A percentile compares a stretch with the other conserved stretches of the same genome.
Evolutionary conservation across 2,113 vertebrate genomes (phyloP).

Genomic region (Tragelaphus strepsiceros): DNA sequence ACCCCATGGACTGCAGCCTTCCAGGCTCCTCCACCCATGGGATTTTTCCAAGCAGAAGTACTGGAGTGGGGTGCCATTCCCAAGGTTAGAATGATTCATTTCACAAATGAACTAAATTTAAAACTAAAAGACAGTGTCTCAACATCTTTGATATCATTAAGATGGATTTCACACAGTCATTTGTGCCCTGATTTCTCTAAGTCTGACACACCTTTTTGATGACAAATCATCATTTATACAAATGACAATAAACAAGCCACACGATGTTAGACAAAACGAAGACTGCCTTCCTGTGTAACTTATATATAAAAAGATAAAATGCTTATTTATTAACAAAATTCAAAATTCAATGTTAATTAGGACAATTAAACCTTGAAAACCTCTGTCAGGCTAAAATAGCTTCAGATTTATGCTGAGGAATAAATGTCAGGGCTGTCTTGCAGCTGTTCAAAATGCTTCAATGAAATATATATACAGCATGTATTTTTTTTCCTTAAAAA

Average conservation of each 20-base stretch:
- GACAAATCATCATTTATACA: neutral
- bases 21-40: too few relatives aligned
- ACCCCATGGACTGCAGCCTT: too few relatives aligned
- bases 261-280: neutral
- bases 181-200: neutral
- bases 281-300: neutral
- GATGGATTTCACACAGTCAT: neutral
- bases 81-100: neutral
- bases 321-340: neutral
- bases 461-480: neutral
- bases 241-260: neutral
- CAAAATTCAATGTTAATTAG: conserved; percentile 43
- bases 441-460: neutral
- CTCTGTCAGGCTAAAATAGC: neutral
- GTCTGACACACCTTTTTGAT: neutral
- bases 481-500: neutral
- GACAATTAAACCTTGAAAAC: conserved; percentile 17
- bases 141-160: neutral
- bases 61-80: neutral
- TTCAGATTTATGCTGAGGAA: neutral
- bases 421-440: neutral
- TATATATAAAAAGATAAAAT: neutral
- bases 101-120: conserved; percentile 1
- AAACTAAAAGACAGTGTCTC: neutral
- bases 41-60: too few relatives aligned